Conservation (phyloP, 2,113 vertebrate species). For the Lagenorhynchus albirostris region DNA sequence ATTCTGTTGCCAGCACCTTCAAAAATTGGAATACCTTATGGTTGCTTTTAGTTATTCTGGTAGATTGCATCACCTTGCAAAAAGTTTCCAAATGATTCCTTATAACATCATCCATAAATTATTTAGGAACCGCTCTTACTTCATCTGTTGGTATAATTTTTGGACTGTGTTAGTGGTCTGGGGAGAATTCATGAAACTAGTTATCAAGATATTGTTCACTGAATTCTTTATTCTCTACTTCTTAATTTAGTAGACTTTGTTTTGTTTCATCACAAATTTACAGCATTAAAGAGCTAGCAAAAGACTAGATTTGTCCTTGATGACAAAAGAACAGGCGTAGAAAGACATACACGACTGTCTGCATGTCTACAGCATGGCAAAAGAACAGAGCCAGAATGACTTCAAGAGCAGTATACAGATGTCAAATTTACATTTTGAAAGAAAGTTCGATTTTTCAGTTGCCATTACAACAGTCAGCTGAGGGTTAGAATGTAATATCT, state of each 20-base stretch:
- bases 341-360: neutral
- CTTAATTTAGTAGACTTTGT: neutral
- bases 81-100: neutral
- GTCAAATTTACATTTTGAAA: neutral
- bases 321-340: neutral
- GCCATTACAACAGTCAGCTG: neutral
- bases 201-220: neutral
- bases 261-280: neutral
- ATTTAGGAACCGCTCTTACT: neutral
- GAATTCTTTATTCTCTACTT: neutral
- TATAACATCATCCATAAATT: neutral
- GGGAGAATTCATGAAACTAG: neutral
- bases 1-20: neutral
- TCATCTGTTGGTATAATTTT: neutral
- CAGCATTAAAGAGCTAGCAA: neutral
- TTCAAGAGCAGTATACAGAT: neutral
- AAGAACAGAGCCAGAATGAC: neutral
- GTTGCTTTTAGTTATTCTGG: neutral
- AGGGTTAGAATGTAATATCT: neutral
- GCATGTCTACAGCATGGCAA: neutral
- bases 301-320: neutral
- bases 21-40: neutral
- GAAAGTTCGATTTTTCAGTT: neutral
- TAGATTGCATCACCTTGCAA: neutral
- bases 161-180: neutral